Evolutionary conservation across 2,888 invertebrate species (phyloP).

Genomic region (Microctonus hyperodae): DNA sequence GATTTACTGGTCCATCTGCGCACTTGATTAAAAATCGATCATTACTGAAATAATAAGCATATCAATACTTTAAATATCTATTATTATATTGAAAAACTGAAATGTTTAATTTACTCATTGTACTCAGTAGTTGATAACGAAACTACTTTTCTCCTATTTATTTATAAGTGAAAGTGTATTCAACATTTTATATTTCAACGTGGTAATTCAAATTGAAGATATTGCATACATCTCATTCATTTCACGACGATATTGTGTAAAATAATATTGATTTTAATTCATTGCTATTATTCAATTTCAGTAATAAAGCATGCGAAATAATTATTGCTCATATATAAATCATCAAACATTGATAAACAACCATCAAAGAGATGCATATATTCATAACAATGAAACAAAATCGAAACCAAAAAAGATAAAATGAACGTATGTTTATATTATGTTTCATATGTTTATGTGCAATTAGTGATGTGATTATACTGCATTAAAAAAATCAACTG

Average conservation of each 20-base stretch:
- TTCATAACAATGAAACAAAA: background rate
- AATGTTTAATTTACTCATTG: background rate
- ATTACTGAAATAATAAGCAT: background rate
- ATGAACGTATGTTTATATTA: background rate
- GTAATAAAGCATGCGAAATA: no score
- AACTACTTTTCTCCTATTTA: background rate
- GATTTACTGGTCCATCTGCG: background rate
- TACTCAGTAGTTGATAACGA: background rate
- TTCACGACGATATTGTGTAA: background rate
- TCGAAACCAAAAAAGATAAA: background rate
- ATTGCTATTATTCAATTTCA: background rate
- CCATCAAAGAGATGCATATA: background rate
- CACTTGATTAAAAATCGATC: background rate
- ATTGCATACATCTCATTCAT: background rate
- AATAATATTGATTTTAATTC: background rate
- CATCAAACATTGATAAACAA: background rate
- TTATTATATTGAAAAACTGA: background rate
- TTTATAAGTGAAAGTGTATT: background rate
- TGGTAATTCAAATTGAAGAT: background rate
- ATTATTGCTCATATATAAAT: background rate
- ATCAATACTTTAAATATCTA: background rate
- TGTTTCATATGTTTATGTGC: background rate
- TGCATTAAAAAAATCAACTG: background rate
- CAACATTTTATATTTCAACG: background rate
- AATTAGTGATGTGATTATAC: background rate